phyloP scores from a whole-genome alignment of 2,113 vertebrate species.

The Tilapia sparmanii region DNA sequence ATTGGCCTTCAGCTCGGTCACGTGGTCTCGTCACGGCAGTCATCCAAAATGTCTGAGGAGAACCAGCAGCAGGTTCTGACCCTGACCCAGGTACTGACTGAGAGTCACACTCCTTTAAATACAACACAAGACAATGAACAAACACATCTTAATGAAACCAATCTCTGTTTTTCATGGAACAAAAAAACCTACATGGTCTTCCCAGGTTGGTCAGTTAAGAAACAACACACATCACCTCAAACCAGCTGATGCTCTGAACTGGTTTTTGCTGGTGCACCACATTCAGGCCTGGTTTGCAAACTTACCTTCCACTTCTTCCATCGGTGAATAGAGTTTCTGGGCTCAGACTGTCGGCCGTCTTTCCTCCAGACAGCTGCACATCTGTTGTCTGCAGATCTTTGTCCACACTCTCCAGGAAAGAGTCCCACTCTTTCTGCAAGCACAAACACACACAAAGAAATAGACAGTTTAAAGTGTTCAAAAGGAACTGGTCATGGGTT shows the following conservation, averaged over 20 bases:
- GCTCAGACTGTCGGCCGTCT: conserved; percentile 22
- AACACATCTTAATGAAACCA: background rate
- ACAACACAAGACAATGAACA: background rate
- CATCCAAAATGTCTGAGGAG: conserved; percentile 68
- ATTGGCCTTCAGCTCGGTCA: conserved; percentile 59
- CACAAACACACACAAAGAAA: background rate
- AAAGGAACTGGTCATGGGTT: background rate
- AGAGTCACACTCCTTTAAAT: conserved; percentile 55
- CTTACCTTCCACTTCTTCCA: conserved; percentile 54
- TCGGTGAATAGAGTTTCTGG: conserved; percentile 32
- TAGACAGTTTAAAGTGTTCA: background rate
- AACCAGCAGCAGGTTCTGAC: conserved; percentile 67
- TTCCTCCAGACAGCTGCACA: background rate
- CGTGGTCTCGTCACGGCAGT: conserved; percentile 72
- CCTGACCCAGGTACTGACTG: conserved; percentile 43
- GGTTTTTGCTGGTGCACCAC: background rate
- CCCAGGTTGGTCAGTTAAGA: background rate
- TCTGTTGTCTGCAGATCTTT: conserved; percentile 31
- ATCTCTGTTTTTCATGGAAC: background rate
- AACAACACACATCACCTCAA: background rate
- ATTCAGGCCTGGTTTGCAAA: background rate
- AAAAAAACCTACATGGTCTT: background rate
- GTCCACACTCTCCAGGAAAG: conserved; percentile 63
- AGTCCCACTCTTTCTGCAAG: conserved; percentile 64
- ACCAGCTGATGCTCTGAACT: background rate